phyloP scores from a whole-genome alignment of 2,797 vertebrate genomes.

The Buceros bicornis region DNA sequence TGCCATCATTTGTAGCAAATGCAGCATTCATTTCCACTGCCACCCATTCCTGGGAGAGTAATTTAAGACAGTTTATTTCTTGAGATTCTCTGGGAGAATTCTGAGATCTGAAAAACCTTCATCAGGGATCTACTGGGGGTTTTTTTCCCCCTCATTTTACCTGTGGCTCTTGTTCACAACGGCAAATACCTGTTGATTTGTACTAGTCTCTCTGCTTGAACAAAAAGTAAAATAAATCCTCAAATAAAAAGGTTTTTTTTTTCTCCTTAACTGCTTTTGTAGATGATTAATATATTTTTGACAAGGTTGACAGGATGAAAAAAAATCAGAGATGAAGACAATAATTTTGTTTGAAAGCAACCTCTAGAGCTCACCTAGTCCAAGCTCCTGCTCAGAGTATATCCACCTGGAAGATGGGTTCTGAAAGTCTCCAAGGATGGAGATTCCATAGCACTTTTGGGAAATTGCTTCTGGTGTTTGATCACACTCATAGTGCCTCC shows the following conservation, averaged over 20 bases:
- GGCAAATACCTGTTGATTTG: not conserved
- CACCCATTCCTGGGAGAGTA: not conserved
- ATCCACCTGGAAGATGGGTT: not conserved
- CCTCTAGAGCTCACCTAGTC: not conserved
- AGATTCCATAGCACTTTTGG: not conserved
- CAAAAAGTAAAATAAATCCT: not conserved
- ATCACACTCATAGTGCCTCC: fast-evolving
- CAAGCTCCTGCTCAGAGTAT: not conserved
- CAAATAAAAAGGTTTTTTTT: not conserved
- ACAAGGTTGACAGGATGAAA: not conserved
- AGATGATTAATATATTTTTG: not conserved
- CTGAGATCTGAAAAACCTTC: not conserved
- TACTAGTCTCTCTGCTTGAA: not conserved
- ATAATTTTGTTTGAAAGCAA: not conserved
- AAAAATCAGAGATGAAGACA: fast-evolving
- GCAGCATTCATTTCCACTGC: not conserved
- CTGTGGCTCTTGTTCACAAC: not conserved
- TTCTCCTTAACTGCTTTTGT: not conserved
- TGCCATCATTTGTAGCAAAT: not conserved
- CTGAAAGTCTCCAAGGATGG: not conserved
- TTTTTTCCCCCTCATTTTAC: not conserved
- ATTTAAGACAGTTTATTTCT: not conserved
- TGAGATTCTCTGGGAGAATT: not conserved
- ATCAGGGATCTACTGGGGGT: not conserved
- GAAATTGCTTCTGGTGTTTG: not conserved